A percentile compares a stretch with the other conserved stretches of the same genome.
Conservation (phyloP, 2,797 vertebrate species). For the Danionella dracula region DNA sequence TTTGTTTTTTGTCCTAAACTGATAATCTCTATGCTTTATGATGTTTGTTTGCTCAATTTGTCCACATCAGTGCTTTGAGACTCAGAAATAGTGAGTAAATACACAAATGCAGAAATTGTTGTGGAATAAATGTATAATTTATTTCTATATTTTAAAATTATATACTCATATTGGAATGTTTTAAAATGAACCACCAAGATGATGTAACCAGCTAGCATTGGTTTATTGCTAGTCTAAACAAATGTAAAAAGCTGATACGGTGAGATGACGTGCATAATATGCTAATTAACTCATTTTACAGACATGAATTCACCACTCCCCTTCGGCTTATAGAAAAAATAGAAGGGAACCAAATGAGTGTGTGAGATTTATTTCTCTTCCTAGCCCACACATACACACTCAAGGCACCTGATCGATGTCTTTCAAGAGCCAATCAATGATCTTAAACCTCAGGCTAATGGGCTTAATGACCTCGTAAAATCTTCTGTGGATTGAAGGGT, state of each 20-base stretch:
- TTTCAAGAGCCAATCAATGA: slow-evolving; percentile 10
- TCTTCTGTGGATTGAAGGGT: neutral
- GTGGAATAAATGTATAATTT: no score
- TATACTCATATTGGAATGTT: no score
- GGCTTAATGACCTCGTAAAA: slow-evolving; percentile 8
- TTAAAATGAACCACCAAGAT: no score
- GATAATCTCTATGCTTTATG: slow-evolving; percentile 33
- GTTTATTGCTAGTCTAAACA: no score
- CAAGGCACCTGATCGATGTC: slow-evolving; percentile 10
- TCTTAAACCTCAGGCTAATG: slow-evolving; percentile 20
- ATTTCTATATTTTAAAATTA: no score
- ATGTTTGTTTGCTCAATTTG: slow-evolving; percentile 29
- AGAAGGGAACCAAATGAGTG: neutral
- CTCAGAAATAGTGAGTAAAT: slow-evolving; percentile 8
- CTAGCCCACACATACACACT: slow-evolving; percentile 9
- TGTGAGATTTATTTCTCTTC: neutral
- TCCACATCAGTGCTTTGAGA: neutral
- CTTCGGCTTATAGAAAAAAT: neutral
- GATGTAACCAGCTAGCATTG: no score
- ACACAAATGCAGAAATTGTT: neutral
- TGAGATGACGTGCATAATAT: no score
- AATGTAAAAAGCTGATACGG: no score
- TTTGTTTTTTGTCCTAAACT: slow-evolving; percentile 27
- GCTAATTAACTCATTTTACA: no score
- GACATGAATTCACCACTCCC: neutral